phyloP scores from a whole-genome alignment of 2,888 invertebrate genomes.

The Geophilus truncorum region DNA sequence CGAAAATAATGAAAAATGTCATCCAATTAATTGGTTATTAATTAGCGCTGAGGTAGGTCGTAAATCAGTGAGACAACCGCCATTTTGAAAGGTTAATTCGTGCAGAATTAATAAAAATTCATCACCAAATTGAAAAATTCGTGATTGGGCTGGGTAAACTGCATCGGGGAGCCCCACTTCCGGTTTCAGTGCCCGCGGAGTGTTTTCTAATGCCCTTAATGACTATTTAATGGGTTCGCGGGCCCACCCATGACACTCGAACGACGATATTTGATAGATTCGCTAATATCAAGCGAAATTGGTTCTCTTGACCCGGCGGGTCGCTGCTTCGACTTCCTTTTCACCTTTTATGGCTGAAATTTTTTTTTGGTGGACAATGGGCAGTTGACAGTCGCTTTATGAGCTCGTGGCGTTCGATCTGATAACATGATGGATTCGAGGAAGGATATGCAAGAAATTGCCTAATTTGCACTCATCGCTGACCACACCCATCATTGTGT shows the following conservation, averaged over 20 bases:
- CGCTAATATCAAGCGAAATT: not conserved
- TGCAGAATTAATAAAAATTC: not conserved
- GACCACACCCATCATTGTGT: not conserved
- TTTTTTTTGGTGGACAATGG: not conserved
- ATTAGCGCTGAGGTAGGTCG: not conserved
- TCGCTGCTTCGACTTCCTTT: not conserved
- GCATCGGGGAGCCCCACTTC: not conserved
- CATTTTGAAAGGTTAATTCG: not conserved
- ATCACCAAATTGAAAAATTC: not conserved
- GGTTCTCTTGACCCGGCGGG: not conserved
- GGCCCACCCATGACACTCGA: not conserved
- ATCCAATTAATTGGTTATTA: too few relatives aligned
- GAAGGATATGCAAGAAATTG: not conserved
- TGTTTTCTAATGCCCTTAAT: not conserved
- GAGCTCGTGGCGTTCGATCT: not conserved
- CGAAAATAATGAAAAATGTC: too few relatives aligned
- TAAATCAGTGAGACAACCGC: not conserved
- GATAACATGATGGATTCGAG: not conserved
- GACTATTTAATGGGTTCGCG: not conserved
- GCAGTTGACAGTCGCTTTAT: not conserved
- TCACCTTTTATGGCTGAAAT: not conserved
- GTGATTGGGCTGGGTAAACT: not conserved
- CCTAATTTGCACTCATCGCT: not conserved
- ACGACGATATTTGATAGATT: slow-evolving; percentile 8
- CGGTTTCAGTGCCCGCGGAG: not conserved